phyloP scores from a whole-genome alignment of 2,797 vertebrate genomes.

The Toxotes lorentzi region DNA sequence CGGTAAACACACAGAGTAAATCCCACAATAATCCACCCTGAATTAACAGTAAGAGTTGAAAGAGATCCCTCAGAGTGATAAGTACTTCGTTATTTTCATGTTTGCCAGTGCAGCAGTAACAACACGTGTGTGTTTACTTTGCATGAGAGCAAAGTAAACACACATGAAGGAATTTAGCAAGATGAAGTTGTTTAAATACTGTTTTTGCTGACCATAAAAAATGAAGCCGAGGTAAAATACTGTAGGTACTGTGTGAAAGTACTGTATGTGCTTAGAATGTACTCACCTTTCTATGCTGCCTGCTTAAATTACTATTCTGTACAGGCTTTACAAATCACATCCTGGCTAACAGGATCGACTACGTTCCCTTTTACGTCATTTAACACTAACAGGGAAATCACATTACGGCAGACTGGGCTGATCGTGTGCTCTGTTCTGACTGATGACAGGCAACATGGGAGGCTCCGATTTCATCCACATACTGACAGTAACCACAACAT shows the following conservation, averaged over 20 bases:
- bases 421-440: neutral
- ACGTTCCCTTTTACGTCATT: conserved; percentile 24
- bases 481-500: neutral
- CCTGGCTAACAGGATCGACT: conserved; percentile 35
- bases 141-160: neutral
- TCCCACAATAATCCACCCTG: conserved; percentile 51
- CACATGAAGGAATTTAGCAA: neutral
- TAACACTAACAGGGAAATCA: conserved; percentile 23
- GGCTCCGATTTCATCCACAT: neutral
- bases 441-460: conserved; percentile 16
- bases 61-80: conserved; percentile 24
- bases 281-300: neutral
- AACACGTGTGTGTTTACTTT: fast-evolving
- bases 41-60: conserved; percentile 42
- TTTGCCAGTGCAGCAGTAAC: conserved; percentile 5
- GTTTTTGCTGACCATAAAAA: neutral
- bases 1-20: conserved; percentile 58
- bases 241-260: neutral
- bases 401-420: neutral
- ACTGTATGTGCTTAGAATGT: neutral
- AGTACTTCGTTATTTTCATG: conserved; percentile 35
- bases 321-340: conserved; percentile 15
- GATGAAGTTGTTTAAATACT: neutral
- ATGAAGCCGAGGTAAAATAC: neutral
- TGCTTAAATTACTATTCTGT: conserved; percentile 36